Evolutionary conservation across 2,888 invertebrate species (phyloP), one percentile per base, ranked within the genome.

Genomic region (Spialia ferax): DNA sequence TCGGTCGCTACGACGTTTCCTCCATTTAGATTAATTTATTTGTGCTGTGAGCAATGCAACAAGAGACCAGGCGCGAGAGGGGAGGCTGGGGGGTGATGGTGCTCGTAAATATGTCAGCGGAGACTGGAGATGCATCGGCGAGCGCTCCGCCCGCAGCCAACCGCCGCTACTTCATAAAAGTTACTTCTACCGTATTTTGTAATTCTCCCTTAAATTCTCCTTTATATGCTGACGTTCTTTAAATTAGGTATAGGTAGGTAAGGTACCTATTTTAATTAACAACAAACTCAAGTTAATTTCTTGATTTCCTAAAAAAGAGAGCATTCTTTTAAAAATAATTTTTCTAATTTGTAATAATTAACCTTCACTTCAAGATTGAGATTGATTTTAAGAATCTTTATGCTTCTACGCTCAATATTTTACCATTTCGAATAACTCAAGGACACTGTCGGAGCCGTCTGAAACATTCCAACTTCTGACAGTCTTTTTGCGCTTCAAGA

Each of bases 21-120:
- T 85, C 79, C 82, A 84, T 85, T 86, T 85, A 81, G 82, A 82
- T 82, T 86, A 84, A 86, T 87, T 87, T 86, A 87, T 86, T 79
- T 80, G 82, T 77, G 70, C 71, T 72, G 69, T 61, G 75, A 74
- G 81, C 83, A 78, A 81, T 81, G 85, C 86, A 82, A 83, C 77
- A 79, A 79, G 79, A n/a, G 38, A 38, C 38, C n/a, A 38, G 35
- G 13, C 5, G 73, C 61, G 65, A 15, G 68, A 66, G 65, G n/a
- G 68, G 48, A 59, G 50, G 63, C n/a, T 26, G 69, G 64, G 70
- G 67, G 71, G 65, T 64, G 63, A 72, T 66, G 75, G 73, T 67
- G 75, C 78, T 85, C 85, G 81, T 88, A 86, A 89, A 89, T 78
- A 88, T 87, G 89, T 88, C 89, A 86, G 71, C 18, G 75, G 81